Percentiles rank a stretch among this genome's conserved stretches.
Evolutionary conservation across 2,113 vertebrate genomes (phyloP).

Genomic region (Pachypanchax playfairii): DNA sequence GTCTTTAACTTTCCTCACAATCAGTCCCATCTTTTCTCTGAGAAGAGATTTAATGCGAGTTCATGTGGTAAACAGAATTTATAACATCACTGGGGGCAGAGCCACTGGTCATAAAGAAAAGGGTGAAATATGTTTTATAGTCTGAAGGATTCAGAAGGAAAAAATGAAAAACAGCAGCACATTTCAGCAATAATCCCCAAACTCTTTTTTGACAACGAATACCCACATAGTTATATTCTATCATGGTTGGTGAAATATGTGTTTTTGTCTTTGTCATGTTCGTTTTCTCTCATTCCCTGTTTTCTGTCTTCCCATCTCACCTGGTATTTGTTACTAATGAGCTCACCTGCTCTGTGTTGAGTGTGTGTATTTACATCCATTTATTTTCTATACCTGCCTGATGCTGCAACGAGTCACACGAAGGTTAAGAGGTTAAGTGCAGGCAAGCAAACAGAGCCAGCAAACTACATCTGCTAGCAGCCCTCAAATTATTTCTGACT

Average conservation of each 20-base stretch:
- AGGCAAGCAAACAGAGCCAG: no score
- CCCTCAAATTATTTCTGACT: no score
- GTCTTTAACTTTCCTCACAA: not conserved
- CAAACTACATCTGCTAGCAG: no score
- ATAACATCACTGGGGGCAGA: constrained; percentile 1
- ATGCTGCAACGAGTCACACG: no score
- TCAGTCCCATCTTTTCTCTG: constrained; percentile 9
- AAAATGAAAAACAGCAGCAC: not conserved
- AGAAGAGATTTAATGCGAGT: constrained; percentile 14
- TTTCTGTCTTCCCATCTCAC: no score
- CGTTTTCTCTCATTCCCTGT: no score
- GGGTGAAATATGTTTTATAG: constrained; percentile 3
- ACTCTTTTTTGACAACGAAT: not conserved
- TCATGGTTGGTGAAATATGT: not conserved
- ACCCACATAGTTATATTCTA: no score
- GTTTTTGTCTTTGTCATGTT: not conserved
- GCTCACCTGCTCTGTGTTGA: no score
- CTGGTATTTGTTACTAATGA: no score
- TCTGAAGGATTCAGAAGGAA: not conserved
- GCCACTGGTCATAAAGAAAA: constrained; percentile 7
- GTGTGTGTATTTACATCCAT: no score
- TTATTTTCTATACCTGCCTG: no score
- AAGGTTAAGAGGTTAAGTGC: no score
- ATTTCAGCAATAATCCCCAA: not conserved
- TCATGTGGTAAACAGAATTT: constrained; percentile 2